Evolutionary conservation across 2,113 vertebrate species (phyloP).

Genomic region (Ctenodactylus gundi): DNA sequence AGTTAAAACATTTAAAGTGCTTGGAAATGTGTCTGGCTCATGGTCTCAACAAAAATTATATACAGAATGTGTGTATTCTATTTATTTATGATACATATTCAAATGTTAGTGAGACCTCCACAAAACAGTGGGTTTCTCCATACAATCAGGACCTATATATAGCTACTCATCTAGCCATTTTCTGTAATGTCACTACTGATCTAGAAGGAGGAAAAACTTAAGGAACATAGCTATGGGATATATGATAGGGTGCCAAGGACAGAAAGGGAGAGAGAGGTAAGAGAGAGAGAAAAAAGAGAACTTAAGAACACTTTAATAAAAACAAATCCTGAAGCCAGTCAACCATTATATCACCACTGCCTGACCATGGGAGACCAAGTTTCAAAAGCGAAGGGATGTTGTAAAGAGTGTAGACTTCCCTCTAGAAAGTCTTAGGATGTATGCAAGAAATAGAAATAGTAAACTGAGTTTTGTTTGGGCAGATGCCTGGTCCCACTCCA

Average conservation of each 20-base stretch:
- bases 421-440: not conserved
- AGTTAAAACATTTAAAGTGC: not conserved
- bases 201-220: not conserved
- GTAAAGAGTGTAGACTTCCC: not conserved
- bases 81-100: not conserved
- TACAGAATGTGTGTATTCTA: not conserved
- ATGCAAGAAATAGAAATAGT: not conserved
- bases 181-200: not conserved
- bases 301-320: not conserved
- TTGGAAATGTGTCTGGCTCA: not conserved
- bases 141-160: not conserved
- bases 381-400: not conserved
- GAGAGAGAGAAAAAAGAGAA: not conserved
- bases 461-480: not conserved
- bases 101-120: not conserved
- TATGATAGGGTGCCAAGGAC: not conserved
- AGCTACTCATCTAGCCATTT: not conserved
- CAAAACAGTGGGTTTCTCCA: not conserved
- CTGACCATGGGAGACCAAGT: not conserved
- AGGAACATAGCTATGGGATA: not conserved
- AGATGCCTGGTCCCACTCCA: not conserved
- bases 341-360: not conserved
- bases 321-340: not conserved
- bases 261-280: not conserved
- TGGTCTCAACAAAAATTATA: not conserved